phyloP scores from a whole-genome alignment of 2,113 vertebrate species.

The Gila orcuttii region DNA sequence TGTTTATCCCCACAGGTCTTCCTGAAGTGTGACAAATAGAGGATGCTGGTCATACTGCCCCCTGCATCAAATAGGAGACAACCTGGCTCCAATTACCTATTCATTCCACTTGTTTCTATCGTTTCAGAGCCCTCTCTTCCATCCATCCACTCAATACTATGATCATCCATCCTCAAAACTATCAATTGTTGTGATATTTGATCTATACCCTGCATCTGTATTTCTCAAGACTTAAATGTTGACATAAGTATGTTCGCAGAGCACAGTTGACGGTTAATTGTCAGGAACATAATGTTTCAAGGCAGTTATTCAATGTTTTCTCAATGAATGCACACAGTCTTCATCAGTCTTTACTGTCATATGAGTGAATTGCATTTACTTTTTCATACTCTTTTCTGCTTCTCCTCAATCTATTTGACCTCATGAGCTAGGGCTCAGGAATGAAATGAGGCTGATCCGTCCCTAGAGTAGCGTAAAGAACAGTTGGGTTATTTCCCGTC shows the following conservation, averaged over 20 bases:
- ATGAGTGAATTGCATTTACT: neutral
- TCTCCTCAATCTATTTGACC: slow-evolving; percentile 13
- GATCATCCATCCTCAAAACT: no score
- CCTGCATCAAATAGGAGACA: neutral
- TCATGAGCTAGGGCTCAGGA: slow-evolving; percentile 1
- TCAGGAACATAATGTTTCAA: neutral
- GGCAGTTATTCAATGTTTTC: neutral
- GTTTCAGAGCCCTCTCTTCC: neutral
- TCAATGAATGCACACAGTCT: neutral
- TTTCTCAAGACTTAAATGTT: neutral
- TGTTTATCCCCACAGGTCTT: slow-evolving; percentile 32
- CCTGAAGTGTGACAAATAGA: slow-evolving; percentile 27
- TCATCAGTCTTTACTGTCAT: neutral
- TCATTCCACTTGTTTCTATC: slow-evolving; percentile 7
- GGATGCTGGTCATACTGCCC: slow-evolving; percentile 1
- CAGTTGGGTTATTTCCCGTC: slow-evolving; percentile 8
- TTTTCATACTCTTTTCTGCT: neutral
- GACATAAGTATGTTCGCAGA: neutral
- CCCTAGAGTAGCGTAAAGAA: slow-evolving; percentile 25
- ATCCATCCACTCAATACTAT: slow-evolving; percentile 18
- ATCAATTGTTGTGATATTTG: neutral
- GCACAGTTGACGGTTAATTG: neutral
- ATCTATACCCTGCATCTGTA: neutral
- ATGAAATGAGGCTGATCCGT: slow-evolving; percentile 32
- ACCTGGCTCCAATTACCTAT: neutral